phyloP scores from a whole-genome alignment of 1,140 invertebrate genomes.

The Hirudo medicinalis region DNA sequence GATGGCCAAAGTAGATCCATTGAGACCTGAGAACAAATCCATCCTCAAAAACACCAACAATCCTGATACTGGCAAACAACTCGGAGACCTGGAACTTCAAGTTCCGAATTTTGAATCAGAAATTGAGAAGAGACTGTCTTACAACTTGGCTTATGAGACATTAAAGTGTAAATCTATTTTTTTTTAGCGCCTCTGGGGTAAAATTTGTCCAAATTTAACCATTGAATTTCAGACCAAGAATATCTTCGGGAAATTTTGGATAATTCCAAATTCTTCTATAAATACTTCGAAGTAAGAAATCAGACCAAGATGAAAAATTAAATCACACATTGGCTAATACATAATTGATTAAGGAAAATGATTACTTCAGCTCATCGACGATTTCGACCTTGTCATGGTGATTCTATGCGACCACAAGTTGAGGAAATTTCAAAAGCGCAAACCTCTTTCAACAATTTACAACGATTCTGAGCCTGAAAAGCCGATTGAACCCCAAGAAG shows the following conservation, averaged over 20 bases:
- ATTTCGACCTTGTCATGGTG: constrained; percentile 4
- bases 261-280: constrained; percentile 4
- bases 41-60: background rate
- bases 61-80: background rate
- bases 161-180: background rate
- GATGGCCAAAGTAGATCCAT: background rate
- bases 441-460: background rate
- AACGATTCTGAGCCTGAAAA: background rate
- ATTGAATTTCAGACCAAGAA: constrained; percentile 1
- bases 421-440: constrained; percentile 10
- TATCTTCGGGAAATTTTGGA: constrained; percentile 4
- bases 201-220: background rate
- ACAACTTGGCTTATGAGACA: background rate
- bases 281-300: background rate
- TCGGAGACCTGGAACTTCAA: background rate
- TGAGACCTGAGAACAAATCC: background rate
- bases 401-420: constrained; percentile 1
- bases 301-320: no score
- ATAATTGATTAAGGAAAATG: background rate
- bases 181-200: background rate
- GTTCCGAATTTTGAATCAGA: constrained; percentile 2
- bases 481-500: no score
- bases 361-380: background rate
- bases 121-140: background rate
- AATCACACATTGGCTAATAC: no score